phyloP scores from a whole-genome alignment of 2,888 invertebrate species.

The Lissocephala sabroskyi region DNA sequence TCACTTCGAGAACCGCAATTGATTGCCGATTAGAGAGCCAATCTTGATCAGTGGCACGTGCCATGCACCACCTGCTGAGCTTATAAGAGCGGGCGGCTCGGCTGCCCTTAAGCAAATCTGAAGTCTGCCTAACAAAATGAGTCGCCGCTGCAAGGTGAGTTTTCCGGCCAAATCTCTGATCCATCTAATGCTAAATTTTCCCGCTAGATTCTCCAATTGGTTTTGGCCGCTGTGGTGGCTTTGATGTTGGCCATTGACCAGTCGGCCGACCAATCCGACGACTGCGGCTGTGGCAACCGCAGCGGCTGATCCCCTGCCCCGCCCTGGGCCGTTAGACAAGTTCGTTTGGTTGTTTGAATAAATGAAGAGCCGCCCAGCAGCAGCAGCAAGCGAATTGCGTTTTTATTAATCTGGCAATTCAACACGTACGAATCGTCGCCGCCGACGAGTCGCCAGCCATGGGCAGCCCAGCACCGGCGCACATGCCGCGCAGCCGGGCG shows the following conservation, averaged over 20 bases:
- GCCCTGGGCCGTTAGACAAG: not conserved
- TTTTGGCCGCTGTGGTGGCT: constrained; percentile 28
- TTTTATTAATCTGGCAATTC: constrained; percentile 2
- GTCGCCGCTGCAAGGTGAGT: constrained; percentile 39
- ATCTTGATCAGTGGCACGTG: constrained; percentile 49
- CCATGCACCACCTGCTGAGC: constrained; percentile 38
- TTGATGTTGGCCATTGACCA: constrained; percentile 12
- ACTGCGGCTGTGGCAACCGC: constrained; percentile 32
- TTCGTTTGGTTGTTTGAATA: not conserved
- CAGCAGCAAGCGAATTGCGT: not conserved
- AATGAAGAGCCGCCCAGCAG: not conserved
- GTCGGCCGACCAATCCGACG: constrained; percentile 5
- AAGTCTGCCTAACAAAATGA: constrained; percentile 35
- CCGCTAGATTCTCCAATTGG: constrained; percentile 30
- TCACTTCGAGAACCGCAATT: too few species aligned
- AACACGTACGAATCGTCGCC: constrained; percentile 55
- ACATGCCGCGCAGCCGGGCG: constrained; percentile 58
- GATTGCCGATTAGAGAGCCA: constrained; percentile 6
- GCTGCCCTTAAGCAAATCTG: constrained; percentile 19
- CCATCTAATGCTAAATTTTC: not conserved
- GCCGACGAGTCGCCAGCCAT: too few species aligned
- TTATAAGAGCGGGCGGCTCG: constrained; percentile 40
- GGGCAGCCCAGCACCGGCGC: constrained; percentile 20
- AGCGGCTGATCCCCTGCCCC: constrained; percentile 28
- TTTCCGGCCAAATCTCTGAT: constrained; percentile 2